Evolutionary conservation across 1,140 invertebrate genomes (phyloP), one percentile per base, ranked within the genome.

Genomic region (Cotesia typhae): DNA sequence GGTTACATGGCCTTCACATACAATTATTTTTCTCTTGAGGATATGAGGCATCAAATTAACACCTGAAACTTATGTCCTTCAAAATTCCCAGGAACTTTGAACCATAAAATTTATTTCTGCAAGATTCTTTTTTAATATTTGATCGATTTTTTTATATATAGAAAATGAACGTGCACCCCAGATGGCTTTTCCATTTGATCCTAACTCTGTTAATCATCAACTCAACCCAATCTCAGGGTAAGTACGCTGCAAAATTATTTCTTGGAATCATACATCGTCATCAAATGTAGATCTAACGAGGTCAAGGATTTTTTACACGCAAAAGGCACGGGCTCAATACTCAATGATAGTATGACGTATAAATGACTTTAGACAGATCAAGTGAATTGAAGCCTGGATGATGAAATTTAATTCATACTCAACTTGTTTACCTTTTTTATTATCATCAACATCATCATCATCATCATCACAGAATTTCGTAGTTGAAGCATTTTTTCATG

Each of bases 191-290:
- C 38, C 14, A 37, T 3, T 20, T 60, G 14, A 20, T 69, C 55
- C 14, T 59, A 55, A 59, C 35, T 14, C n/a, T 70, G 36, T 47
- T 70, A 3, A 61, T 61, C 38, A 28, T 63, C n/a, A 10, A 20
- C 9, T 35, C 36, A 35, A 47, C 35, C 17, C 14, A 64, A 9
- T 64, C 69, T 14, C 69, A 71, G 61, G 69, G 69, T 71, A 14
- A 71, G 60, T 71, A 37, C 52, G 47, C 52, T 20, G 7, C 6
- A 7, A 37, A 63, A 63, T 35, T 63, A 17, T 41, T 70, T 61
- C 14, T 63, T 4, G 17, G 35, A 38, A 37, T 64, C n/a, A 4
- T 41, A n/a, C 52, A 14, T 38, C 36, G 9, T 53, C 35, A 41
- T 64, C 61, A 64, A 64, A 66, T 35, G 20, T 52, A 52, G 10